Conservation (phyloP, 1,140 invertebrate genomes). For the Ectropis grisescens region DNA sequence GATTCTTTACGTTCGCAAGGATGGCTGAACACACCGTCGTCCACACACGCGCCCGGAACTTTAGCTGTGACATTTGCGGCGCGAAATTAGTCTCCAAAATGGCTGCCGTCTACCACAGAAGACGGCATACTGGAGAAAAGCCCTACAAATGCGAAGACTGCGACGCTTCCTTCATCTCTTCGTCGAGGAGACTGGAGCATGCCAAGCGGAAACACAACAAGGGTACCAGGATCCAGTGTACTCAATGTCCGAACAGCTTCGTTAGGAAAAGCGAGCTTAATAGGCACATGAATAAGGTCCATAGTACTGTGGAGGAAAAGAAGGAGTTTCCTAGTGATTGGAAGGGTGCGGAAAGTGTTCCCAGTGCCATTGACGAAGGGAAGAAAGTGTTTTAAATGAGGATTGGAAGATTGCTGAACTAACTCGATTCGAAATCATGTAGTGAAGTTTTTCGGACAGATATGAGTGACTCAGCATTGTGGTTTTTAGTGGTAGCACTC, state of each 20-base stretch:
- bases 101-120: slow-evolving; percentile 55
- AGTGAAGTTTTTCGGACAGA: too few relatives aligned
- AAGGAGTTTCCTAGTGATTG: too few relatives aligned
- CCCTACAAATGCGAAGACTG: slow-evolving; percentile 81
- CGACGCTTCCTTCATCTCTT: slow-evolving; percentile 69
- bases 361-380: too few relatives aligned
- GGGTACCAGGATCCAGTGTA: slow-evolving; percentile 30
- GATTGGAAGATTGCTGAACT: too few relatives aligned
- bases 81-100: slow-evolving; percentile 55
- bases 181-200: slow-evolving; percentile 50
- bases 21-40: slow-evolving; percentile 59
- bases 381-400: too few relatives aligned
- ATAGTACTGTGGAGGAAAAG: too few relatives aligned
- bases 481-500: too few relatives aligned
- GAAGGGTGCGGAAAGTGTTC: too few relatives aligned
- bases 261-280: slow-evolving; percentile 38
- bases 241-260: slow-evolving; percentile 31
- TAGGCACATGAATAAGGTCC: slow-evolving; percentile 36
- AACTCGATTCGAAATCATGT: too few relatives aligned
- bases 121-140: slow-evolving; percentile 81
- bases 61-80: slow-evolving; percentile 63
- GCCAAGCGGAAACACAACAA: slow-evolving; percentile 52
- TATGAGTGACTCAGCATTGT: too few relatives aligned
- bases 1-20: slow-evolving; percentile 58
- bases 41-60: slow-evolving; percentile 57